Evolutionary conservation across 2,888 invertebrate species (phyloP).

Genomic region (Cataglyphis albicans): DNA sequence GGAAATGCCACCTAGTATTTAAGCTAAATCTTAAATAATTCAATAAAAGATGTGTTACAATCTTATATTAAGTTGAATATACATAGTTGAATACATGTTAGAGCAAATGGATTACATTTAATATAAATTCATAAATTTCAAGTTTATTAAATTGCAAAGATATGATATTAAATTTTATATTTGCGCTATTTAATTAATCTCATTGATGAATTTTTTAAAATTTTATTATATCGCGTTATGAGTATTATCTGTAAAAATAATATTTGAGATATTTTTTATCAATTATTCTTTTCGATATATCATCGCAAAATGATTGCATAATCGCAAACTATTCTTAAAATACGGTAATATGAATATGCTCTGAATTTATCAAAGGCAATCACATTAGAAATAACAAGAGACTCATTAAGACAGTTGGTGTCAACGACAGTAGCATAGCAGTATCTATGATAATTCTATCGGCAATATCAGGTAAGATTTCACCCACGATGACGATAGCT

Average conservation of each 20-base stretch:
- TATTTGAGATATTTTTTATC: background rate
- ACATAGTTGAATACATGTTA: background rate
- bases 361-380: conserved; percentile 2
- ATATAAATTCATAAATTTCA: background rate
- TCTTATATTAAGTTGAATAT: background rate
- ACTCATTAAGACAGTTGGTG: conserved; percentile 8
- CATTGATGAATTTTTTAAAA: background rate
- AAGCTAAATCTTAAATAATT: background rate
- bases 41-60: background rate
- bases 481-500: conserved; percentile 54
- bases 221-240: background rate
- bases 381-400: background rate
- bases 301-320: background rate
- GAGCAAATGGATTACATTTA: background rate
- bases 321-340: background rate
- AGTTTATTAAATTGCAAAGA: background rate
- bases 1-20: background rate
- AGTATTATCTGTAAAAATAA: background rate
- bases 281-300: too few species aligned
- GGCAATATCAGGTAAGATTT: conserved; percentile 32
- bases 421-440: conserved; percentile 33
- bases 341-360: conserved; percentile 13
- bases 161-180: background rate
- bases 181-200: too few species aligned
- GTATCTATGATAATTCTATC: conserved; percentile 25